These are phyloP conservation scores for Onthophagus sagittarius DNA, from an alignment of 2,888 invertebrate species.

Conservation along the genomic window DNA sequence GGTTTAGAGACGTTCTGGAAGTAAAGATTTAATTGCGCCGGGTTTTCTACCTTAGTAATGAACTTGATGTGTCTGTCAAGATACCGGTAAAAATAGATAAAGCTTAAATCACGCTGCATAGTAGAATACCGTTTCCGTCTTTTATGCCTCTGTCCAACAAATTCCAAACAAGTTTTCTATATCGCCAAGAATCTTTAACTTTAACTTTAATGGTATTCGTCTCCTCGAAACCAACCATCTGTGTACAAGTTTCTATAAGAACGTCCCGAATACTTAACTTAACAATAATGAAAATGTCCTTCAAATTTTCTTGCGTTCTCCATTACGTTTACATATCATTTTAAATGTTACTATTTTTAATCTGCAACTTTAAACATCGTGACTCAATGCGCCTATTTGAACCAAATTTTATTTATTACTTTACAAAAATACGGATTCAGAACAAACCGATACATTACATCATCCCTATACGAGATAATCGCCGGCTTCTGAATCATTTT, in stretches of 20 bases:
- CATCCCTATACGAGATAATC: neutral
- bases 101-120: neutral
- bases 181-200: neutral
- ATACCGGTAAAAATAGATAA: neutral
- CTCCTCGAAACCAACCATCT: neutral
- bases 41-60: neutral
- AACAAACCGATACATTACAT: neutral
- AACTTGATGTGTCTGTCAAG: neutral
- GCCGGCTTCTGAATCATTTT: neutral
- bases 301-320: neutral
- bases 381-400: neutral
- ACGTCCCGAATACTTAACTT: neutral
- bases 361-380: neutral
- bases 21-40: neutral
- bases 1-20: neutral
- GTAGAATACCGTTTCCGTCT: neutral
- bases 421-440: neutral
- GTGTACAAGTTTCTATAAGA: neutral
- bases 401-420: neutral
- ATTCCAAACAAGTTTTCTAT: neutral
- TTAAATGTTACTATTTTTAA: neutral
- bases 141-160: neutral
- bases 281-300: neutral
- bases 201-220: neutral
- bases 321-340: neutral